Evolutionary conservation across 2,888 invertebrate species (phyloP).

Genomic region (Agonopterix alstromeriana): DNA sequence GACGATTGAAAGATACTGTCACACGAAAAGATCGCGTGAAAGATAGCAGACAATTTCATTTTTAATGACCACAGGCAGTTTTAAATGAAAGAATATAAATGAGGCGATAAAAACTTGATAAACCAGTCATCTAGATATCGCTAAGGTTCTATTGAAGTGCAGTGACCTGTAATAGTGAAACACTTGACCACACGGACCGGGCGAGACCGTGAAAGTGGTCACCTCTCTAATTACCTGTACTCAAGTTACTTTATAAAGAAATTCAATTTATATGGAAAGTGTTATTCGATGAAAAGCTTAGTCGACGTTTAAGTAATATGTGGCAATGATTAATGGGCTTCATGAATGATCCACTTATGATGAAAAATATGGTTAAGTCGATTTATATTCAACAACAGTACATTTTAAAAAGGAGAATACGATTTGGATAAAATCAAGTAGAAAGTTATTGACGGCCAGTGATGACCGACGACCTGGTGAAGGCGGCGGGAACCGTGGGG

Average conservation of each 20-base stretch:
- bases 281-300: conserved; percentile 9
- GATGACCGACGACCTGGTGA: no score
- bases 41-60: not conserved
- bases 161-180: conserved; percentile 58
- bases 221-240: conserved; percentile 52
- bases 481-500: no score
- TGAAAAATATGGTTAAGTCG: no score
- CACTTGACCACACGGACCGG: conserved; percentile 41
- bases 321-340: not conserved
- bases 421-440: no score
- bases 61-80: not conserved
- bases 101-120: not conserved
- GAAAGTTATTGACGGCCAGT: no score
- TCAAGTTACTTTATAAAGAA: not conserved
- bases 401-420: no score
- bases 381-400: no score
- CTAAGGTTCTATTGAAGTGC: conserved; percentile 26
- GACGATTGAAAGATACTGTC: not conserved
- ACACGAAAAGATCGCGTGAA: not conserved
- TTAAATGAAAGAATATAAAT: not conserved
- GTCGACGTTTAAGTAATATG: no score
- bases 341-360: no score
- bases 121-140: conserved; percentile 3
- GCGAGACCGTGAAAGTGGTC: conserved; percentile 52
- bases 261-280: conserved; percentile 7